Evolutionary conservation across 2,113 vertebrate species (phyloP).

Genomic region (Prunella himalayana): DNA sequence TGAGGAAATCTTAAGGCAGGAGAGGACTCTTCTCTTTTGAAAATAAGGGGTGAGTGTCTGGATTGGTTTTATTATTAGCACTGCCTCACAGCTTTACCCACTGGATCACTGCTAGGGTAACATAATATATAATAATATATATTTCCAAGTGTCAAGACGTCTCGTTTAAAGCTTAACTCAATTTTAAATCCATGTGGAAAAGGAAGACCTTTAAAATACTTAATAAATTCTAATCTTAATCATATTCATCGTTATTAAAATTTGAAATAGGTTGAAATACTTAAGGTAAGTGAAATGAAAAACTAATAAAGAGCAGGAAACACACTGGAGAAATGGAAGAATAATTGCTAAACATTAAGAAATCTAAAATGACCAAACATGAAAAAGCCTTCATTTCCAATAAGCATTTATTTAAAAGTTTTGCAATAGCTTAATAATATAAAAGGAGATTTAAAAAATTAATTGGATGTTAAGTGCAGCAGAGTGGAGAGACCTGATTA

Average conservation of each 20-base stretch:
- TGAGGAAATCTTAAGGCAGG: background rate
- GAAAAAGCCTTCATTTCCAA: background rate
- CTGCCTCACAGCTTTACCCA: background rate
- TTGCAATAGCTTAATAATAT: background rate
- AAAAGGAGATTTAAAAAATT: background rate
- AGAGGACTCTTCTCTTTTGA: background rate
- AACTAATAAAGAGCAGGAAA: slow-evolving; percentile 29
- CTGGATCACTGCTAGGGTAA: background rate
- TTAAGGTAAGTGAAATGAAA: slow-evolving; percentile 50
- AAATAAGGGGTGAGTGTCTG: background rate
- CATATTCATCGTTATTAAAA: slow-evolving; percentile 48
- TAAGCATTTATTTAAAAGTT: slow-evolving; percentile 39
- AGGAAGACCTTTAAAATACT: slow-evolving; percentile 19
- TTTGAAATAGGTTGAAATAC: slow-evolving; percentile 45
- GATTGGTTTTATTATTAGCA: background rate
- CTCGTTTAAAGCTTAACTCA: slow-evolving; percentile 5
- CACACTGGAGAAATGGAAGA: slow-evolving; percentile 36
- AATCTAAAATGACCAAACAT: slow-evolving; percentile 15
- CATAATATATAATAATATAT: background rate
- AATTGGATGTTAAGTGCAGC: background rate
- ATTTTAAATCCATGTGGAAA: slow-evolving; percentile 46
- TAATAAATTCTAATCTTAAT: slow-evolving; percentile 57
- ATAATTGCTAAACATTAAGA: slow-evolving; percentile 50
- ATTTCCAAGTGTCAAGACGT: background rate
- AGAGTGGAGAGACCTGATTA: background rate